Evolutionary conservation across 2,888 invertebrate species (phyloP).

Genomic region (Eupithecia inturbata): DNA sequence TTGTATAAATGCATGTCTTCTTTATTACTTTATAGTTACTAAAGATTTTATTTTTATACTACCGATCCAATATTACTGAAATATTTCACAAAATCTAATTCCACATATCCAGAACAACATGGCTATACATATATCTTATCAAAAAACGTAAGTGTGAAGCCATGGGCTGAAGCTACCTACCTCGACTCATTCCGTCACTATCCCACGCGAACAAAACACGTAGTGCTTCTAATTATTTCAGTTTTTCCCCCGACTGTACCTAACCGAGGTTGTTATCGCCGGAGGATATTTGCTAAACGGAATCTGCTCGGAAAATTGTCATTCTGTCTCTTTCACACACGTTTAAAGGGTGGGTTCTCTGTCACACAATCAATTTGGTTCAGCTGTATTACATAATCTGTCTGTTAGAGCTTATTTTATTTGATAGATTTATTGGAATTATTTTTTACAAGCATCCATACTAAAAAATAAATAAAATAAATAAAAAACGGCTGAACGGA

Average conservation of each 20-base stretch:
- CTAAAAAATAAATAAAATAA: too few relatives aligned
- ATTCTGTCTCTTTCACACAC: slow-evolving; percentile 42
- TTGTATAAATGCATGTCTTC: too few relatives aligned
- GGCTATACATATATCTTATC: too few relatives aligned
- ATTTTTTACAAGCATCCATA: too few relatives aligned
- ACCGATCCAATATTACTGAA: neutral
- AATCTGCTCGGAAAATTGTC: slow-evolving; percentile 50
- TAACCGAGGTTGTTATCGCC: neutral
- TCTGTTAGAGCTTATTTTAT: neutral
- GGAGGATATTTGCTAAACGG: slow-evolving; percentile 60
- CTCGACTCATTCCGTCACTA: too few relatives aligned
- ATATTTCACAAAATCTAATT: neutral
- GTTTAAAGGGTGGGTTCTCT: slow-evolving; percentile 46
- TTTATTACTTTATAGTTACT: neutral
- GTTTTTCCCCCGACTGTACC: slow-evolving; percentile 14
- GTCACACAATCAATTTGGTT: slow-evolving; percentile 36
- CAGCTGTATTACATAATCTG: slow-evolving; percentile 1
- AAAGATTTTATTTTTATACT: neutral
- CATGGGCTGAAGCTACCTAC: neutral
- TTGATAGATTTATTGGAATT: neutral
- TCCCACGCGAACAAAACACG: neutral
- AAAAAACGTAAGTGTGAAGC: neutral
- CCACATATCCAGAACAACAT: neutral
- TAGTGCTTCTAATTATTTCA: neutral
- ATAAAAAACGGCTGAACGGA: too few relatives aligned